These are phyloP conservation scores for Macrosteles quadrilineatus DNA, from an alignment of 1,140 invertebrate species.

Conservation along the genomic window DNA sequence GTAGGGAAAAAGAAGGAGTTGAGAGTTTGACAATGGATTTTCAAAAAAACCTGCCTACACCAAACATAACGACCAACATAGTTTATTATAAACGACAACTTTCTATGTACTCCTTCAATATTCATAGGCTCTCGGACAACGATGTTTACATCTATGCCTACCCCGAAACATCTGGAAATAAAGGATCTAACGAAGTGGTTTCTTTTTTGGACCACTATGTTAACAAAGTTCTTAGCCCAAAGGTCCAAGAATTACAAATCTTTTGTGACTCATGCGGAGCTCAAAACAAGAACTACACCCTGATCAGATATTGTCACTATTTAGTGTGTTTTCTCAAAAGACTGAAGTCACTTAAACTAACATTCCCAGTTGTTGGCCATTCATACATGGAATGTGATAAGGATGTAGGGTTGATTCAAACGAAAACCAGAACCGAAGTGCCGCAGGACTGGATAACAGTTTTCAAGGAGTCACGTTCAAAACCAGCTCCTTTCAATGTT, in stretches of 20 bases:
- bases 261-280: slow-evolving; percentile 40
- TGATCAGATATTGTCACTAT: slow-evolving; percentile 36
- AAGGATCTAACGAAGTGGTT: slow-evolving; percentile 36
- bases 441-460: slow-evolving; percentile 25
- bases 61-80: neutral
- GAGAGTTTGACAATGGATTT: neutral
- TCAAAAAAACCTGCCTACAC: neutral
- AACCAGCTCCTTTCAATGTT: slow-evolving; percentile 22
- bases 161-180: slow-evolving; percentile 33
- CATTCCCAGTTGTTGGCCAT: slow-evolving; percentile 39
- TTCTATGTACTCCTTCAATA: neutral
- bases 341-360: slow-evolving; percentile 32
- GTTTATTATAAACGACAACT: slow-evolving; percentile 8
- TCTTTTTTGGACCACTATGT: slow-evolving; percentile 36
- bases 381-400: slow-evolving; percentile 39
- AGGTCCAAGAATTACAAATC: slow-evolving; percentile 33
- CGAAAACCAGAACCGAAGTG: slow-evolving; percentile 30
- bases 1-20: no score
- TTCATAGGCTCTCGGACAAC: neutral
- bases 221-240: slow-evolving; percentile 24
- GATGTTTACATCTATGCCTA: slow-evolving; percentile 20
- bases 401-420: slow-evolving; percentile 30
- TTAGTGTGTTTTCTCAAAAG: slow-evolving; percentile 35
- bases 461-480: slow-evolving; percentile 15
- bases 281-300: slow-evolving; percentile 38